phyloP scores from a whole-genome alignment of 2,888 invertebrate species.

The Abrostola triplasia region DNA sequence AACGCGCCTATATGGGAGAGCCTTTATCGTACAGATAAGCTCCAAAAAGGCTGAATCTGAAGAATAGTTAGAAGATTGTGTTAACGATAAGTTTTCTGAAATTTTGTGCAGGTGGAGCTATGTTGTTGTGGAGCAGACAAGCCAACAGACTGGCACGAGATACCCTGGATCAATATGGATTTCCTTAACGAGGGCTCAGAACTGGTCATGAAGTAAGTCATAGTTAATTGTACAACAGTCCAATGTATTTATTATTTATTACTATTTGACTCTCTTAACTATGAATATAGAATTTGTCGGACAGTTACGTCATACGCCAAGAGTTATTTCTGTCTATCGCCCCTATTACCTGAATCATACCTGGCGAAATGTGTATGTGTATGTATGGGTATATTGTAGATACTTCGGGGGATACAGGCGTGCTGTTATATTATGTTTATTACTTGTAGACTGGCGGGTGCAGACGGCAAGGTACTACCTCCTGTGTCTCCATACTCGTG shows the following conservation, averaged over 20 bases:
- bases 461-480: constrained; percentile 82
- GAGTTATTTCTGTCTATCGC: too few species aligned
- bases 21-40: too few species aligned
- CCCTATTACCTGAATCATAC: too few species aligned
- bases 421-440: neutral
- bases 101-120: constrained; percentile 73
- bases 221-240: neutral
- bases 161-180: constrained; percentile 89
- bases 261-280: too few species aligned
- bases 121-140: constrained; percentile 88
- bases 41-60: too few species aligned
- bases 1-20: too few species aligned
- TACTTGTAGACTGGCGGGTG: constrained; percentile 74
- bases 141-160: constrained; percentile 88
- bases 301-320: too few species aligned
- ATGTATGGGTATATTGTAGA: too few species aligned
- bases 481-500: constrained; percentile 89
- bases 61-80: neutral
- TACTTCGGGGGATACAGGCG: too few species aligned
- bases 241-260: too few species aligned
- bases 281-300: too few species aligned
- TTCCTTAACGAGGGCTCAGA: constrained; percentile 79
- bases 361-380: too few species aligned
- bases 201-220: constrained; percentile 74
- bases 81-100: neutral